phyloP scores from a whole-genome alignment of 1,140 invertebrate species.

The Asobara japonica region DNA sequence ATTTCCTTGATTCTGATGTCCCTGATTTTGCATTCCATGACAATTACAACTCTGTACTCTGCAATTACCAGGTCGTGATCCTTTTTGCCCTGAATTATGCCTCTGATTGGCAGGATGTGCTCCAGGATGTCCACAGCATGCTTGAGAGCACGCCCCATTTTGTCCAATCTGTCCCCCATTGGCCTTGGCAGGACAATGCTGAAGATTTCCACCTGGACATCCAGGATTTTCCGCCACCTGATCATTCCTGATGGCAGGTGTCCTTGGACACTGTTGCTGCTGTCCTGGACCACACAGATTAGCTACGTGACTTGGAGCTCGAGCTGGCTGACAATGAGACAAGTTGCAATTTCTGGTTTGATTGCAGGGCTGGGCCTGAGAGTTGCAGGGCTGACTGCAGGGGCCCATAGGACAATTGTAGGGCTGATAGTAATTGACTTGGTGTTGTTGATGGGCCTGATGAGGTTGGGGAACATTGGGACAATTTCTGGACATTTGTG shows the following conservation, averaged over 20 bases:
- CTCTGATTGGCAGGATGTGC: constrained; percentile 38
- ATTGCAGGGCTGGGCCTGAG: constrained; percentile 39
- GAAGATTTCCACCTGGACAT: constrained; percentile 37
- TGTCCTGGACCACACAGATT: constrained; percentile 36
- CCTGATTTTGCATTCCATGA: constrained; percentile 23
- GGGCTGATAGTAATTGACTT: constrained; percentile 45
- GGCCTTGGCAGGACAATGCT: constrained; percentile 42
- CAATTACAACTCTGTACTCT: constrained; percentile 49
- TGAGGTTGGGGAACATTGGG: no score
- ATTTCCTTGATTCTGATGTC: neutral
- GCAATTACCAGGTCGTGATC: constrained; percentile 53
- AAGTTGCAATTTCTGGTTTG: constrained; percentile 54
- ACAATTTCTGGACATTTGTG: constrained; percentile 65
- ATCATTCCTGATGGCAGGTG: constrained; percentile 33
- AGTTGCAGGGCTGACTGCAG: constrained; percentile 31
- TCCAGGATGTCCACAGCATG: constrained; percentile 53
- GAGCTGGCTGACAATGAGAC: constrained; percentile 53
- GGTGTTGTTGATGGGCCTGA: no score
- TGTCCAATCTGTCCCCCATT: constrained; percentile 29
- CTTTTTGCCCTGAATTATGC: constrained; percentile 34
- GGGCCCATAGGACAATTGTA: constrained; percentile 55
- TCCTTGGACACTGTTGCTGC: constrained; percentile 37
- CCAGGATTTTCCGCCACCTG: constrained; percentile 37
- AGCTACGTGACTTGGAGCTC: neutral
- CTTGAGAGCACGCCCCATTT: constrained; percentile 43